These are phyloP conservation scores for Sesamia nonagrioides DNA, from an alignment of 1,140 invertebrate genomes.

Conservation along the genomic window DNA sequence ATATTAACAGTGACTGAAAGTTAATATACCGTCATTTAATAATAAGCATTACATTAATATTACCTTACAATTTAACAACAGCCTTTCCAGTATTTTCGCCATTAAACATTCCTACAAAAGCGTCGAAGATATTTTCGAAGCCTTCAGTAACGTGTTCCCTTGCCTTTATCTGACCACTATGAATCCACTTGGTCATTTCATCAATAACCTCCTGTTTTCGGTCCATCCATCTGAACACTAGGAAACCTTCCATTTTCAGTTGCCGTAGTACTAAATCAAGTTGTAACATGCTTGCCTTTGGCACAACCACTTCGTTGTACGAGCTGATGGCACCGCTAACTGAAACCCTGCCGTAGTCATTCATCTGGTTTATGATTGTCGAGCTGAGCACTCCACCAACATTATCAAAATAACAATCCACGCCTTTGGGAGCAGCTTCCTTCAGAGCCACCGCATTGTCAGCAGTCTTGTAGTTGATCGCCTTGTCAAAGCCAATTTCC, in stretches of 20 bases:
- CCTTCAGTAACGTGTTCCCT: constrained; percentile 87
- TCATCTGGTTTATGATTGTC: constrained; percentile 45
- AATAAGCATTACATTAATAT: not conserved
- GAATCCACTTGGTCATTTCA: constrained; percentile 72
- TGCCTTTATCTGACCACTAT: constrained; percentile 86
- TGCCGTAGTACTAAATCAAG: constrained; percentile 33
- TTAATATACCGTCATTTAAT: no score
- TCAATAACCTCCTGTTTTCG: constrained; percentile 1
- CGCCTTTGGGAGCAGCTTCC: constrained; percentile 88
- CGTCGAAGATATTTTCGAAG: constrained; percentile 88
- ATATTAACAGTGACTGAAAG: no score
- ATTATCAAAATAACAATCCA: constrained; percentile 88
- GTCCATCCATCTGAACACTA: constrained; percentile 24
- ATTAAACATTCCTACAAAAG: constrained; percentile 87
- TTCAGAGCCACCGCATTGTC: constrained; percentile 86
- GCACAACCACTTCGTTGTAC: constrained; percentile 10
- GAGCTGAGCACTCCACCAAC: constrained; percentile 48
- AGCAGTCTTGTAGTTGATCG: constrained; percentile 91
- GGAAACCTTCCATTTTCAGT: constrained; percentile 47
- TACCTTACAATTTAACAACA: constrained; percentile 38
- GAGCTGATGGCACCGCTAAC: constrained; percentile 31
- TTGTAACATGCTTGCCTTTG: constrained; percentile 31
- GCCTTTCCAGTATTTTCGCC: constrained; percentile 81
- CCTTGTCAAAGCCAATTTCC: constrained; percentile 88
- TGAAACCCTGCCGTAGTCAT: constrained; percentile 39